Base-by-base conservation (phyloP, 2,888 invertebrate genomes). In the Drosophila trichaetosa region DNA sequence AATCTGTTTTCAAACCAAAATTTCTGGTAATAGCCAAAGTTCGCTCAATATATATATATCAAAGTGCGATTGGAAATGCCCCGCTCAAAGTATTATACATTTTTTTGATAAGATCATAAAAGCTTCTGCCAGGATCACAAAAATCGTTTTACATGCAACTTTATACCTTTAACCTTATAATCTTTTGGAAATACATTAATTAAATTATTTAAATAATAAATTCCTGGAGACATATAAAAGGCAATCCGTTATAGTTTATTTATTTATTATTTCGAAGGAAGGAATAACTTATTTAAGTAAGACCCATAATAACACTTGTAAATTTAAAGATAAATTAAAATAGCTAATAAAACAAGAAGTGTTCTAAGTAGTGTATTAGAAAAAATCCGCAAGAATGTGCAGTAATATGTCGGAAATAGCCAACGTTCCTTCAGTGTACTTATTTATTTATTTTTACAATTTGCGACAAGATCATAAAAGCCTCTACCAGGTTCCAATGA, bases 1-100 rank as follows among this genome's bases (percentile, higher is more conserved):
- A 31, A 31, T 56, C 21, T 54, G 27, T 52, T 64, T 10, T 5
- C 34, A 40, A 40, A 29, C 40, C 40, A 8, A 74, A 76, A 79
- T 61, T 66, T 13, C 11, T 27, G 57, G 62, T 71, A 36, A 13
- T 40, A 11, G 4, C 27, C 16, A 34, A 59, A 56, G 61, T 18
- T 8, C 33, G 10, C 33, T 33, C 33, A 33, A 33, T 33, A 11
- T 33, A 33, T 33, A 33, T 11, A 33, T 33, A 33, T 10, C 2
- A 3, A 33, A 33, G 31, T 33, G 10, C 10, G 31, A 33, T 33
- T 33, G 31, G 31, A 33, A 4, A 33, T 33, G 31, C 31, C 8
- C 31, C 31, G 31, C 31, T 31, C 31, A 10, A 31, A 31, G 0
- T 31, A 31, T 3, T 10, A 31, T 31, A 31, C 0, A 31, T 31